phyloP scores from a whole-genome alignment of 2,888 invertebrate genomes.

The Andrena bicolor region DNA sequence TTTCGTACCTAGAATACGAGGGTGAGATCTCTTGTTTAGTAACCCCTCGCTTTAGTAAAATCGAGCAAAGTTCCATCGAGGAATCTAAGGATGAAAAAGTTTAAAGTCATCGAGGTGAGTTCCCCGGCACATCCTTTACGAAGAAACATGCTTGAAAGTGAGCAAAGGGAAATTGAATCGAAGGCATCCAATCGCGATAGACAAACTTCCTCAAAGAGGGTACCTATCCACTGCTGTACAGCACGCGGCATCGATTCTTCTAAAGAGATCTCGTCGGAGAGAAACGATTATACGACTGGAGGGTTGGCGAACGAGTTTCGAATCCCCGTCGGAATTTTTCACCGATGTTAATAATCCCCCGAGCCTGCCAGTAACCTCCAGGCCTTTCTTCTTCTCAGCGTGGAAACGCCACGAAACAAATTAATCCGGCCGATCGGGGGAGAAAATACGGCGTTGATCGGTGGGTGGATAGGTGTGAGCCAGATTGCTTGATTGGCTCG shows the following conservation, averaged over 20 bases:
- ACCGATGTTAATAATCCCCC: neutral
- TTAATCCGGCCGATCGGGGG: slow-evolving; percentile 32
- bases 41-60: no score
- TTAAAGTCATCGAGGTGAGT: no score
- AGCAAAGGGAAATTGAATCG: no score
- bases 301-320: neutral
- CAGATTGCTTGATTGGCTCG: slow-evolving; percentile 53
- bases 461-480: slow-evolving; percentile 22
- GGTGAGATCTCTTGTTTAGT: no score
- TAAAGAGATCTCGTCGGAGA: neutral
- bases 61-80: no score
- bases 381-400: neutral
- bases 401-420: slow-evolving; percentile 5
- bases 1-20: no score
- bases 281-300: neutral
- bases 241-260: neutral
- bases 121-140: no score
- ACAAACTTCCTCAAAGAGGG: neutral
- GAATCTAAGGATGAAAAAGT: no score
- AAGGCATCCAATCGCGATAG: neutral
- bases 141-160: no score
- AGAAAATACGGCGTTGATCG: slow-evolving; percentile 22
- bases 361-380: no score
- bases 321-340: slow-evolving; percentile 6
- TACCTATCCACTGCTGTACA: neutral